Evolutionary conservation across 2,888 invertebrate genomes (phyloP).

Genomic region (Schizaphis graminum): DNA sequence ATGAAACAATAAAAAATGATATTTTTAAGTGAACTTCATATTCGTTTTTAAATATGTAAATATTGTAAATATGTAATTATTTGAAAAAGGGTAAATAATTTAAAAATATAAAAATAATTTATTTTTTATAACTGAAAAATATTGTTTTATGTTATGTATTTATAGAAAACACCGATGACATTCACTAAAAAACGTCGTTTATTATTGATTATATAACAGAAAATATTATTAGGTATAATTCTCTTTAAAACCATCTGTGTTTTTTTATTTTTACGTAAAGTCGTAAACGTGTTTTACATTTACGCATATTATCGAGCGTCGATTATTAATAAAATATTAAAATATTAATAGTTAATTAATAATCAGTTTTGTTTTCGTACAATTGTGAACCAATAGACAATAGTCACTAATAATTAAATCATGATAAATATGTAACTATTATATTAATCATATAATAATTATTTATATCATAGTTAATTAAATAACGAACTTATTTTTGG

Average conservation of each 20-base stretch:
- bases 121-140: neutral
- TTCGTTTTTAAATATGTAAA: neutral
- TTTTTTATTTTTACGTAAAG: neutral
- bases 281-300: neutral
- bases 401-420: neutral
- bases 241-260: neutral
- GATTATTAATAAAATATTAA: neutral
- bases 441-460: neutral
- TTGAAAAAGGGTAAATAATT: neutral
- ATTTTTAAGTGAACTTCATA: too few species aligned
- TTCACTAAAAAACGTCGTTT: neutral
- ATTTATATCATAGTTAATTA: neutral
- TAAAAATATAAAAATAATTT: neutral
- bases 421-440: neutral
- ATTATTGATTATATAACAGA: neutral
- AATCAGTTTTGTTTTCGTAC: neutral
- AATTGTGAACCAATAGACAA: neutral
- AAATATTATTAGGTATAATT: neutral
- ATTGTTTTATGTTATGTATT: neutral
- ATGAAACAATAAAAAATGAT: neutral
- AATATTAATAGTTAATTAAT: too few species aligned
- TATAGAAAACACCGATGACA: neutral
- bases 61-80: neutral
- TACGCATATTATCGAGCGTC: neutral
- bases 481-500: neutral